phyloP scores from a whole-genome alignment of 2,113 vertebrate species.

The Hirundichthys speculiger region DNA sequence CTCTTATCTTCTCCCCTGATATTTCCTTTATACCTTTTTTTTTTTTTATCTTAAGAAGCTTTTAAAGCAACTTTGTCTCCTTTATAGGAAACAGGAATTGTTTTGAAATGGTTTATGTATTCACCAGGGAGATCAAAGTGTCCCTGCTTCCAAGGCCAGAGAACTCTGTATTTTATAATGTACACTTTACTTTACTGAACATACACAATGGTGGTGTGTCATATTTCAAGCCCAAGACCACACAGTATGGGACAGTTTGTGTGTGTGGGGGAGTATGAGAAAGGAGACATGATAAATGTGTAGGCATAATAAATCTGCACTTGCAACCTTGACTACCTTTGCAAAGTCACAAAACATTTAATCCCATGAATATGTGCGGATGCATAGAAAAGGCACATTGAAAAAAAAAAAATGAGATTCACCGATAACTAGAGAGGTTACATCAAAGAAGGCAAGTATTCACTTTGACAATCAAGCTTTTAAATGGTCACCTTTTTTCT shows the following conservation, averaged over 20 bases:
- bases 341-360: constrained; percentile 30
- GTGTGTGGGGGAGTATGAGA: constrained; percentile 29
- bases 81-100: background rate
- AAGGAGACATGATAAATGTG: constrained; percentile 37
- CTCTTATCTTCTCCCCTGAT: constrained; percentile 15
- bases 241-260: constrained; percentile 17
- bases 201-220: constrained; percentile 7
- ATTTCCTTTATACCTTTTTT: background rate
- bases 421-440: background rate
- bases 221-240: constrained; percentile 28
- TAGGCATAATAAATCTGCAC: constrained; percentile 10
- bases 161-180: constrained; percentile 5
- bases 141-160: constrained; percentile 4
- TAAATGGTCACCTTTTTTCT: too few relatives aligned
- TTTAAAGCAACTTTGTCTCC: constrained; percentile 6
- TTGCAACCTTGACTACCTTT: constrained; percentile 14
- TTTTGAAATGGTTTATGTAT: constrained; percentile 1
- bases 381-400: too few relatives aligned
- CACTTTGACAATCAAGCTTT: too few relatives aligned
- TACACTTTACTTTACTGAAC: constrained; percentile 4
- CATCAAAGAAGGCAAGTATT: too few relatives aligned
- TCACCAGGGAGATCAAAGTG: constrained; percentile 5
- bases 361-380: background rate
- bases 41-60: background rate
- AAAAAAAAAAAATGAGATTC: background rate